Percentiles rank a stretch among this genome's conserved stretches.
These are phyloP conservation scores for Mastomys coucha DNA, from an alignment of 2,113 vertebrate genomes.

Conservation along the genomic window DNA sequence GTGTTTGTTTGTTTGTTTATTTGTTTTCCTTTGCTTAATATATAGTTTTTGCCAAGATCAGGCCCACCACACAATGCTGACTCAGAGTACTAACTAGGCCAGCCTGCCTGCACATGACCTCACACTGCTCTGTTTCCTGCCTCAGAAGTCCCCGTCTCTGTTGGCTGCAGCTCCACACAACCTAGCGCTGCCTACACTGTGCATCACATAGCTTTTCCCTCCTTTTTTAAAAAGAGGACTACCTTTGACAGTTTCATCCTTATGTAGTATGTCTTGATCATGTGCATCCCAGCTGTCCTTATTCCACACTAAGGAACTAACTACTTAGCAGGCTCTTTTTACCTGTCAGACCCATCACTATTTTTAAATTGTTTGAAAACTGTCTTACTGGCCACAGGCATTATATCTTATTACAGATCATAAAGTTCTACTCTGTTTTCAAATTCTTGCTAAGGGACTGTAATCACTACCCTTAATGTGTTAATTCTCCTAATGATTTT, in stretches of 20 bases:
- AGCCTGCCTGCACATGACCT: neutral
- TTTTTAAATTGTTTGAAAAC: constrained; percentile 54
- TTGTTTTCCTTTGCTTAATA: constrained; percentile 47
- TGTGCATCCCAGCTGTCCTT: neutral
- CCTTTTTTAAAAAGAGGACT: neutral
- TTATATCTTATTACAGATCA: constrained; percentile 36
- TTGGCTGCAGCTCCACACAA: neutral
- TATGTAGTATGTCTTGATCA: neutral
- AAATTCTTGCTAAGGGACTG: constrained; percentile 41
- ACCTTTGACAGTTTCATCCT: neutral
- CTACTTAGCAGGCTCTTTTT: neutral
- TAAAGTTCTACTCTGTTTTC: constrained; percentile 45
- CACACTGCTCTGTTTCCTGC: neutral
- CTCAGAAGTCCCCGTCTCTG: neutral
- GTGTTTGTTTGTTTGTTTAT: constrained; percentile 19
- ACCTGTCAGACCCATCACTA: neutral
- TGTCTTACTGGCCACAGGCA: neutral
- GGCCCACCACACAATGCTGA: constrained; percentile 57
- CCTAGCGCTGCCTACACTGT: neutral
- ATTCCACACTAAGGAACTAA: neutral
- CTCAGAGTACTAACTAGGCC: constrained; percentile 62
- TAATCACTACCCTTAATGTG: constrained; percentile 34
- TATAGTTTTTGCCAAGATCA: constrained; percentile 68
- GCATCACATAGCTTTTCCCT: neutral
- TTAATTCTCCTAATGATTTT: neutral